Conservation (phyloP, 2,113 vertebrate species). For the Synodontis membranacea region DNA sequence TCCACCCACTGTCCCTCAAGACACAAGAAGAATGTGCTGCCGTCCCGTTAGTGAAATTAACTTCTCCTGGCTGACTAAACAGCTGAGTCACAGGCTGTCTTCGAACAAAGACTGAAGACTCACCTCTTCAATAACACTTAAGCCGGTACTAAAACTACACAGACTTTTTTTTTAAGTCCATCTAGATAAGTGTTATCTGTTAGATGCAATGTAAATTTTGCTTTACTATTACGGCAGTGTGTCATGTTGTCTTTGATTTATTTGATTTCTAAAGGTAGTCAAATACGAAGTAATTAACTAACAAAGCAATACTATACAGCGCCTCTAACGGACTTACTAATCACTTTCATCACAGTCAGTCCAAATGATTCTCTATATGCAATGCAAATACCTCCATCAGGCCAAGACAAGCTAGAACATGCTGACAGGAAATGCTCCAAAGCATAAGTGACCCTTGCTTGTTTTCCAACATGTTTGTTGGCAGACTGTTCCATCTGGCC, state of each 20-base stretch:
- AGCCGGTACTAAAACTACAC: not conserved
- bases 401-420: not conserved
- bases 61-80: not conserved
- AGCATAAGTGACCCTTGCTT: not conserved
- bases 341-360: not conserved
- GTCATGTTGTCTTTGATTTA: not conserved
- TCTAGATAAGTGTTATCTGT: not conserved
- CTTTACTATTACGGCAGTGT: not conserved
- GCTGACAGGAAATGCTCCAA: slow-evolving; percentile 1
- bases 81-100: not conserved
- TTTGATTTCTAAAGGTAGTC: not conserved
- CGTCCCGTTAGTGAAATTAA: not conserved
- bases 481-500: not conserved
- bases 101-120: not conserved
- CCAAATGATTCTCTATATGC: not conserved
- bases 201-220: not conserved
- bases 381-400: not conserved
- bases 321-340: not conserved
- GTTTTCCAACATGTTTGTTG: not conserved
- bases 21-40: not conserved
- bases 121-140: not conserved
- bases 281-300: not conserved
- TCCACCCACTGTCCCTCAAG: not conserved
- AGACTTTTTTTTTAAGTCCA: not conserved
- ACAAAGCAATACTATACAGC: not conserved